These are phyloP conservation scores for Caenorhabditis virilis DNA, from an alignment of 2,888 invertebrate genomes.

Conservation along the genomic window DNA sequence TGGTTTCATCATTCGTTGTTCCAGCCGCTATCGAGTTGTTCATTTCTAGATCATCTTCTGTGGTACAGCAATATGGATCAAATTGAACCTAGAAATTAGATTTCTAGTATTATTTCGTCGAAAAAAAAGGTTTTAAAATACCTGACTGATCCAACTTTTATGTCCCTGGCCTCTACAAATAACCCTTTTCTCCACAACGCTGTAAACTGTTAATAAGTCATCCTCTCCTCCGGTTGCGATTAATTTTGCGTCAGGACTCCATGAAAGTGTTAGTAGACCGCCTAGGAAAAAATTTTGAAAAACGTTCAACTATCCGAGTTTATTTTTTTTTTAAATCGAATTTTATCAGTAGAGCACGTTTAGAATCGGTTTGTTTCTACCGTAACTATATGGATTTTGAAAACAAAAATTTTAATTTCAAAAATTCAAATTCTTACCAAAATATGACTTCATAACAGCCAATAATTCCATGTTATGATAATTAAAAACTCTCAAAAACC, in stretches of 20 bases:
- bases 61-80: constrained; percentile 77
- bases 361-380: too few relatives aligned
- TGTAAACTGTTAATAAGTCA: constrained; percentile 96
- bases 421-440: constrained; percentile 75
- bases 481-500: constrained; percentile 91
- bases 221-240: constrained; percentile 94
- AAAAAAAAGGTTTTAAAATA: constrained; percentile 79
- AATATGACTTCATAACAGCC: constrained; percentile 83
- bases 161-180: constrained; percentile 97
- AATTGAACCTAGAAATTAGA: constrained; percentile 56
- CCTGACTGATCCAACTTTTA: constrained; percentile 95
- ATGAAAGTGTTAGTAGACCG: constrained; percentile 92
- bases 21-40: constrained; percentile 7
- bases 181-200: constrained; percentile 77
- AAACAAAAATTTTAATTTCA: neutral
- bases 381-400: too few relatives aligned
- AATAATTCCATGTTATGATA: constrained; percentile 95
- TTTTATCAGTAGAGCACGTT: too few relatives aligned
- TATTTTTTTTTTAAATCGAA: too few relatives aligned
- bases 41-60: constrained; percentile 70
- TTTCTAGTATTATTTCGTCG: neutral
- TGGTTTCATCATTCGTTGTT: constrained; percentile 9
- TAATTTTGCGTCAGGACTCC: constrained; percentile 94
- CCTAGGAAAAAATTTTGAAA: constrained; percentile 20
- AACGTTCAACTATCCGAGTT: too few relatives aligned